phyloP scores from a whole-genome alignment of 2,888 invertebrate species.

The Melieria crassipennis region DNA sequence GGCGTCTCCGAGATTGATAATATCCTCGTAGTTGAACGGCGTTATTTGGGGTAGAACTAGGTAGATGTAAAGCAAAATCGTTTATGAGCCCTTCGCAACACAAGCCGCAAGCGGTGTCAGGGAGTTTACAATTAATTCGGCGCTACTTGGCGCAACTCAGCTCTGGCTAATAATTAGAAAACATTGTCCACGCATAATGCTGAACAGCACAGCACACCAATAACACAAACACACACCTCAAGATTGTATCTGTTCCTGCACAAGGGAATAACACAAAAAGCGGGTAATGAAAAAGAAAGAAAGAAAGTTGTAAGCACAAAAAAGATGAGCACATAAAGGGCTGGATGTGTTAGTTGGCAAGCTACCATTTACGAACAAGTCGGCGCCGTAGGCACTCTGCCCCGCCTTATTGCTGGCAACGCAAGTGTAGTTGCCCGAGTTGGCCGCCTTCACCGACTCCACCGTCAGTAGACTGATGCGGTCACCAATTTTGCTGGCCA shows the following conservation, averaged over 20 bases:
- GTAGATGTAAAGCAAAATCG: background rate
- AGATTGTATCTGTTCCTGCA: background rate
- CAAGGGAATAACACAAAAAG: constrained; percentile 22
- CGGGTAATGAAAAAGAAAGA: constrained; percentile 9
- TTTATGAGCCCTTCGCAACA: too few relatives aligned
- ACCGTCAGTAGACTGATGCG: constrained; percentile 76
- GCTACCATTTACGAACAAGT: constrained; percentile 74
- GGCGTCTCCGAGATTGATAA: constrained; percentile 77
- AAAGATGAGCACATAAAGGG: background rate
- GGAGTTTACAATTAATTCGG: background rate
- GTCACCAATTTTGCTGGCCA: constrained; percentile 73
- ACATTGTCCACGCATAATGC: background rate
- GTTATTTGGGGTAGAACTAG: constrained; percentile 80
- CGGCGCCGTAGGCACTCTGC: constrained; percentile 70
- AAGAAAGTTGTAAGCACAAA: background rate
- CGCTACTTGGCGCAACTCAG: constrained; percentile 14
- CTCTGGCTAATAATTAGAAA: background rate
- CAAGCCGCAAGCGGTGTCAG: too few relatives aligned
- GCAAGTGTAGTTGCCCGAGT: constrained; percentile 77
- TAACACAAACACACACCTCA: background rate
- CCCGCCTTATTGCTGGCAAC: constrained; percentile 73
- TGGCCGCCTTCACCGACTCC: constrained; percentile 75
- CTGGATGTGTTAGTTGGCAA: background rate
- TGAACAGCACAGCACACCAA: constrained; percentile 2
- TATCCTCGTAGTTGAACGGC: constrained; percentile 79